Evolutionary conservation across 2,888 invertebrate species (phyloP).

Genomic region (Pammene aurita): DNA sequence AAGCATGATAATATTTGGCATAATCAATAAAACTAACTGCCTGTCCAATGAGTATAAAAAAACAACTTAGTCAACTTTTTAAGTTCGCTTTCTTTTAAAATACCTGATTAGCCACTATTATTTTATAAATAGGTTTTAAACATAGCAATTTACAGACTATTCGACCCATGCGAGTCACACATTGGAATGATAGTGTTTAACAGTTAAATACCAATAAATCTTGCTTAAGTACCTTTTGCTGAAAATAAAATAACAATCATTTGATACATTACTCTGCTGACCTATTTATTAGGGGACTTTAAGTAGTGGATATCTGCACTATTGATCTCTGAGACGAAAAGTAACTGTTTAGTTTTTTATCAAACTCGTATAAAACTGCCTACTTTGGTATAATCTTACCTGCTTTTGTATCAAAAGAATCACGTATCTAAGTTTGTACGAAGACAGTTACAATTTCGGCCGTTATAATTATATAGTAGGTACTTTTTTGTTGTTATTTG

Average conservation of each 20-base stretch:
- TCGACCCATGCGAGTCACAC: conserved; percentile 52
- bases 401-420: conserved; percentile 74
- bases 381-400: conserved; percentile 75
- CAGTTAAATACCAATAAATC: conserved; percentile 79
- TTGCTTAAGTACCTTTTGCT: conserved; percentile 59
- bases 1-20: too few species aligned
- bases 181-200: conserved; percentile 53
- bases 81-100: neutral
- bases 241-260: conserved; percentile 75
- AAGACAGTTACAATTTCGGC: conserved; percentile 82
- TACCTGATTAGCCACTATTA: conserved; percentile 16
- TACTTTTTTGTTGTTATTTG: conserved; percentile 71
- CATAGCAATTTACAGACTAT: conserved; percentile 48
- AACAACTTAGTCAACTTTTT: neutral
- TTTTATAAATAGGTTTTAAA: conserved; percentile 20
- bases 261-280: conserved; percentile 63
- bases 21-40: too few species aligned
- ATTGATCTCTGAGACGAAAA: conserved; percentile 62
- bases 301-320: conserved; percentile 57
- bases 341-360: conserved; percentile 69
- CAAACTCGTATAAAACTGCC: conserved; percentile 57
- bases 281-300: conserved; percentile 76
- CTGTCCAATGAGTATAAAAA: neutral
- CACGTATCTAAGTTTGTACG: conserved; percentile 66
- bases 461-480: conserved; percentile 84